These are phyloP conservation scores for Teleopsis dalmanni DNA, from an alignment of 1,140 invertebrate species.

Conservation along the genomic window DNA sequence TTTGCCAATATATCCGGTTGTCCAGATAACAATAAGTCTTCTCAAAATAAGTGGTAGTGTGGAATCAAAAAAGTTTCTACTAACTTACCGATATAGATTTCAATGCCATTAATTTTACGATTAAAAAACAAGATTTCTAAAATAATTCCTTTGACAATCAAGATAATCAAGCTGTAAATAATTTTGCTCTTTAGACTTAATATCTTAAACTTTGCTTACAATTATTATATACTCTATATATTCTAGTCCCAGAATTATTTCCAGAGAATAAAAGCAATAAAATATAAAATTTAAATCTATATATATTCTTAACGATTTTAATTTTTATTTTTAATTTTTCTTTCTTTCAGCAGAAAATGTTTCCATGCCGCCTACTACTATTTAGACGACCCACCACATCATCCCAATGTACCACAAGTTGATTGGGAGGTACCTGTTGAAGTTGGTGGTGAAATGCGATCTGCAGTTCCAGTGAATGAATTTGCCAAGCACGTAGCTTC, in stretches of 20 bases:
- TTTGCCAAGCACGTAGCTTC: conserved; percentile 75
- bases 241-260: too few relatives aligned
- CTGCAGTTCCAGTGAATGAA: conserved; percentile 60
- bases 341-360: conserved; percentile 57
- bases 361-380: conserved; percentile 80
- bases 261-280: too few relatives aligned
- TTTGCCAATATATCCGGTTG: too few relatives aligned
- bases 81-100: too few relatives aligned
- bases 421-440: conserved; percentile 48
- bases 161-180: neutral
- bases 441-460: conserved; percentile 39
- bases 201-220: neutral
- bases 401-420: conserved; percentile 44
- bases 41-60: too few relatives aligned
- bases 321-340: conserved; percentile 19
- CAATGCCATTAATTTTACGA: too few relatives aligned
- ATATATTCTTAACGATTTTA: conserved; percentile 4
- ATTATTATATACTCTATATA: too few relatives aligned
- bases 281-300: neutral
- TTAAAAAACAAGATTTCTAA: too few relatives aligned
- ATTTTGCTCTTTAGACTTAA: neutral
- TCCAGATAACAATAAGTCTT: too few relatives aligned
- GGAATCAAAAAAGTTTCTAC: too few relatives aligned
- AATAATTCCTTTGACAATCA: too few relatives aligned
- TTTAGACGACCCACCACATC: conserved; percentile 64